A percentile compares a stretch with the other conserved stretches of the same genome.
phyloP scores from a whole-genome alignment of 2,888 invertebrate species.

The Dendrolimus pini region DNA sequence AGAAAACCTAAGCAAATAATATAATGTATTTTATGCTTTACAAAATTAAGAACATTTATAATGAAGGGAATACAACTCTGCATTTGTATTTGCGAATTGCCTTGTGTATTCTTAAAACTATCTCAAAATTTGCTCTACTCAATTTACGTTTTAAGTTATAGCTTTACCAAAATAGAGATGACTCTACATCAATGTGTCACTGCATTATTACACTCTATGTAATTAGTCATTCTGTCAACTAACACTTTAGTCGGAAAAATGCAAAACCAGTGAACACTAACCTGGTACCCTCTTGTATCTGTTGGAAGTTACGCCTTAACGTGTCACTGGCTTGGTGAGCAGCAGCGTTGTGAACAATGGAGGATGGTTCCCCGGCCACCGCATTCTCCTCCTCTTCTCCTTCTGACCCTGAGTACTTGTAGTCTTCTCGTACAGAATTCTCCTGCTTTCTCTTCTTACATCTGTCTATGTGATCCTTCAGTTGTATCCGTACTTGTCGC shows the following conservation, averaged over 20 bases:
- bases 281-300: slow-evolving; percentile 89
- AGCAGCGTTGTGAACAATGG: slow-evolving; percentile 90
- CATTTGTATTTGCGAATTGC: neutral
- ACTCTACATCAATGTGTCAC: too few relatives aligned
- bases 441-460: slow-evolving; percentile 97
- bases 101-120: neutral
- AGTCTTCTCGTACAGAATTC: slow-evolving; percentile 84
- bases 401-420: slow-evolving; percentile 95
- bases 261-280: slow-evolving; percentile 16
- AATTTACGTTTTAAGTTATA: too few relatives aligned
- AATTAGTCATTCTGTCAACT: too few relatives aligned
- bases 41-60: too few relatives aligned
- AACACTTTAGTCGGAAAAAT: too few relatives aligned
- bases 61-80: too few relatives aligned
- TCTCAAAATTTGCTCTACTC: too few relatives aligned
- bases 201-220: too few relatives aligned
- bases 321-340: slow-evolving; percentile 92
- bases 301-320: slow-evolving; percentile 97
- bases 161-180: too few relatives aligned
- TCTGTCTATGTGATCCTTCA: slow-evolving; percentile 98
- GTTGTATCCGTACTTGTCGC: slow-evolving; percentile 97
- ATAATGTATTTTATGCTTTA: too few relatives aligned
- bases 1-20: too few relatives aligned
- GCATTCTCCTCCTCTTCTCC: slow-evolving; percentile 97
- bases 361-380: slow-evolving; percentile 95